Evolutionary conservation across 2,888 invertebrate species (phyloP).

Genomic region (Malachius bipustulatus): DNA sequence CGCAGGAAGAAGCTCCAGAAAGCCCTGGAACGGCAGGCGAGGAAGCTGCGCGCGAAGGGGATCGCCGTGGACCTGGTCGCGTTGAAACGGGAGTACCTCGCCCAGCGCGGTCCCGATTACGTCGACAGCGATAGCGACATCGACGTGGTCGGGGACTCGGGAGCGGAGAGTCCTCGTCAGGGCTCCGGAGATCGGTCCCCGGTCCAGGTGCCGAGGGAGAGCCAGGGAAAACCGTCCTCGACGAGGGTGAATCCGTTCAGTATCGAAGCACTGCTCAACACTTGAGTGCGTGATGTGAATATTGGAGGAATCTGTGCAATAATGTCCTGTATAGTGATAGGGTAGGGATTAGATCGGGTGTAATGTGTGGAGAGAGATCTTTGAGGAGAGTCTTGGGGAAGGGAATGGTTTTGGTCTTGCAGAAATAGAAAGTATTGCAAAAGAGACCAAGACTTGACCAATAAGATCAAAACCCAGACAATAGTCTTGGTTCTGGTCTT

Average conservation of each 20-base stretch:
- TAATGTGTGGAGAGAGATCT: too few relatives aligned
- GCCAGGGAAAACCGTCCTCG: conserved; percentile 32
- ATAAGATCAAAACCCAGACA: too few relatives aligned
- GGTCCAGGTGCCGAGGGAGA: too few relatives aligned
- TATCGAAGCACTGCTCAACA: conserved; percentile 76
- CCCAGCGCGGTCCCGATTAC: conserved; percentile 55
- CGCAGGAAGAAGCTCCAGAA: conserved; percentile 86
- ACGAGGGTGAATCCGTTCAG: conserved; percentile 74
- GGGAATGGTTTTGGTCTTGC: too few relatives aligned
- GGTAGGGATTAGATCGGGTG: background rate
- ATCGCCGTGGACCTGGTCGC: conserved; percentile 81
- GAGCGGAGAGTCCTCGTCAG: conserved; percentile 57
- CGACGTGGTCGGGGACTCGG: conserved; percentile 74
- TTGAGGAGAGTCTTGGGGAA: too few relatives aligned
- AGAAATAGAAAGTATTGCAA: too few relatives aligned
- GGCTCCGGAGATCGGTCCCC: conserved; percentile 38
- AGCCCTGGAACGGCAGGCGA: conserved; percentile 81
- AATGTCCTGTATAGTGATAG: conserved; percentile 16
- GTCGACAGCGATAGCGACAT: conserved; percentile 58
- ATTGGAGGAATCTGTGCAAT: conserved; percentile 24
- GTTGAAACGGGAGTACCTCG: conserved; percentile 72
- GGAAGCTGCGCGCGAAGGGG: conserved; percentile 83
- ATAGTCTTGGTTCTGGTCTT: too few relatives aligned
- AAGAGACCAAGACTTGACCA: too few relatives aligned
- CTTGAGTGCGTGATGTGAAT: conserved; percentile 35